Evolutionary conservation across 2,797 vertebrate species (phyloP), one percentile per base, ranked within the genome.

Genomic region (Micropoecilia bifurca): DNA sequence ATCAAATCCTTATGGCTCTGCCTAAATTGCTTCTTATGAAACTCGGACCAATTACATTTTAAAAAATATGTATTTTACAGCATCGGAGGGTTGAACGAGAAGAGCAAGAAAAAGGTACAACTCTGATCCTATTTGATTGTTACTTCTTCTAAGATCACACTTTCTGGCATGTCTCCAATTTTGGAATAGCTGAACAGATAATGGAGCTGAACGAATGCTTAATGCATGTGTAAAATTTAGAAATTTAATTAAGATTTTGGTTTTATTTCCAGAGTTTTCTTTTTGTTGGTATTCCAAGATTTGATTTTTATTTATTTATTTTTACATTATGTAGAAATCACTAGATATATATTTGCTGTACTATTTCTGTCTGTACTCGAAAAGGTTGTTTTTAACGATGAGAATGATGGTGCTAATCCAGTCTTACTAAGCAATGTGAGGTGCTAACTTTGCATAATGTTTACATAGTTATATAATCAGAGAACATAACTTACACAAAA

Each of bases 21-120:
- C 61, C 71, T 81, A 41, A 53, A 81, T 82, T 75, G 69, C 68
- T 78, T 77, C 79, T 86, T 20, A 47, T 83, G 53, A 86, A 86
- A 83, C 71, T 76, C 76, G 57, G 55, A 77, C 74, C 77, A 79
- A 71, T 83, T 84, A 71, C 73, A 61, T 72, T 82, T 66, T 55
- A 18, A 85, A 76, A 66, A 33, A 61, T 1, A 50, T 7, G 13
- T 46, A 69, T 77, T 83, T 76, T 82, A 77, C 61, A 16, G 68
- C 1, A 12, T 39, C 71, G 18, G 22, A 57, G 71, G 59, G 41
- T 76, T 73, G 30, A 59, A 10, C n/a, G 77, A 59, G 20, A 55
- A 55, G 73, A 46, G 48, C 2, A 10, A 77, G 8, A 36, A 74
- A 83, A 88, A 48, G 73, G 74, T 55, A 63, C 84, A 80, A 78